Percentiles rank a stretch among this genome's conserved stretches.
phyloP scores from a whole-genome alignment of 2,113 vertebrate species.

The Emberiza fucata region DNA sequence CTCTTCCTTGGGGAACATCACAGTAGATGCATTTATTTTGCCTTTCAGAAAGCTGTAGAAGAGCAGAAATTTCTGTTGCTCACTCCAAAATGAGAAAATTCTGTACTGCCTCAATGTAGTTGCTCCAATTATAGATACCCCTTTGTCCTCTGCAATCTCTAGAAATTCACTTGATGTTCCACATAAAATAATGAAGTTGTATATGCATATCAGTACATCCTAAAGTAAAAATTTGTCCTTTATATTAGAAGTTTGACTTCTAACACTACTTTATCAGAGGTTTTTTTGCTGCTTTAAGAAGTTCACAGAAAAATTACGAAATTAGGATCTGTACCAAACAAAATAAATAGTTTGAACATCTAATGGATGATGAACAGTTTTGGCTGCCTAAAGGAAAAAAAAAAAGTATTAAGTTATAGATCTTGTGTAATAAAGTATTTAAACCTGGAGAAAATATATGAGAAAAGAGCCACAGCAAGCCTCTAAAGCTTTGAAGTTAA shows the following conservation, averaged over 20 bases:
- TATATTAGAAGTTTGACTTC: not conserved
- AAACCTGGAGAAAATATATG: not conserved
- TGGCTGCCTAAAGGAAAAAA: not conserved
- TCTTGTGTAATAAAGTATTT: not conserved
- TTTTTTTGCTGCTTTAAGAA: not conserved
- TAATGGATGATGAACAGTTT: not conserved
- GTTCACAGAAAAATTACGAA: not conserved
- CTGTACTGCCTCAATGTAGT: not conserved
- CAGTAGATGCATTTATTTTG: not conserved
- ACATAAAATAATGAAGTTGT: not conserved
- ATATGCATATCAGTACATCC: not conserved
- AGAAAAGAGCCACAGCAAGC: not conserved
- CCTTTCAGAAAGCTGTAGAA: not conserved
- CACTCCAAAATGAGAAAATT: not conserved
- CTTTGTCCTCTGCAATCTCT: not conserved
- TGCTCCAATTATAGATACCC: not conserved
- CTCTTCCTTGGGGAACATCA: not conserved
- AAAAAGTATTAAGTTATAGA: not conserved
- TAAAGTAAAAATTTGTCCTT: not conserved
- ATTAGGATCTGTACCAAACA: not conserved
- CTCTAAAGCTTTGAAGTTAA: not conserved
- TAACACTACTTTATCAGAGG: not conserved
- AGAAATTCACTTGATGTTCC: not conserved
- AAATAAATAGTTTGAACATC: not conserved
- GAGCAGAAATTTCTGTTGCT: not conserved